phyloP scores from a whole-genome alignment of 2,797 vertebrate species.

The Danio kyathit region DNA sequence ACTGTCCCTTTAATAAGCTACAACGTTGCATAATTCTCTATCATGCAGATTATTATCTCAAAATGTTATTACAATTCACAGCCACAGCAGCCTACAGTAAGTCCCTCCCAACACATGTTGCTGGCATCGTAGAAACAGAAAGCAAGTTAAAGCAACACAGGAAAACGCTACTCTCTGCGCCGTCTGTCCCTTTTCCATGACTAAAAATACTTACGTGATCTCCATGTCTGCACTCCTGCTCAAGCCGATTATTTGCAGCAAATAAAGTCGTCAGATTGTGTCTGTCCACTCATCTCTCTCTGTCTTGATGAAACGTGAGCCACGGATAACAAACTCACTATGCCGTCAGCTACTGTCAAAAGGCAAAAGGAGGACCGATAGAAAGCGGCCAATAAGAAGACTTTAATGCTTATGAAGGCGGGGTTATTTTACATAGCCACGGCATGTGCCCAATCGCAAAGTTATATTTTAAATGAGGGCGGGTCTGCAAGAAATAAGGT shows the following conservation, averaged over 20 bases:
- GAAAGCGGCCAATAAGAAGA: neutral
- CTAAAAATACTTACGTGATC: conserved; percentile 46
- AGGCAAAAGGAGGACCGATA: neutral
- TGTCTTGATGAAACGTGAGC: conserved; percentile 1
- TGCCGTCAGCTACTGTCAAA: conserved; percentile 2
- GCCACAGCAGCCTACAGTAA: neutral
- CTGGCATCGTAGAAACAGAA: neutral
- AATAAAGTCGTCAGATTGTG: neutral
- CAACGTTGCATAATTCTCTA: neutral
- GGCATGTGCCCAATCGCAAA: conserved; percentile 1
- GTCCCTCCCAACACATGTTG: neutral
- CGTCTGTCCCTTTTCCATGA: neutral
- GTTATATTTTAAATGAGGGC: neutral
- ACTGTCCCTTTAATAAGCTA: too few species aligned
- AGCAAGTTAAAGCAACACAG: neutral
- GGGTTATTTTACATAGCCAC: neutral
- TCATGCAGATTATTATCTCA: neutral
- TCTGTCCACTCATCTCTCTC: conserved; percentile 6
- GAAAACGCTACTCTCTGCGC: neutral
- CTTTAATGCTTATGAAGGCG: neutral
- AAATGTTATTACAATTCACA: neutral
- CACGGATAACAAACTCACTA: conserved; percentile 14
- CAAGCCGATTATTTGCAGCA: conserved; percentile 1
- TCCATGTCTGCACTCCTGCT: conserved; percentile 42
- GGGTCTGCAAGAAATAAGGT: neutral